phyloP scores from a whole-genome alignment of 2,888 invertebrate species.

The Pheosia gnoma region DNA sequence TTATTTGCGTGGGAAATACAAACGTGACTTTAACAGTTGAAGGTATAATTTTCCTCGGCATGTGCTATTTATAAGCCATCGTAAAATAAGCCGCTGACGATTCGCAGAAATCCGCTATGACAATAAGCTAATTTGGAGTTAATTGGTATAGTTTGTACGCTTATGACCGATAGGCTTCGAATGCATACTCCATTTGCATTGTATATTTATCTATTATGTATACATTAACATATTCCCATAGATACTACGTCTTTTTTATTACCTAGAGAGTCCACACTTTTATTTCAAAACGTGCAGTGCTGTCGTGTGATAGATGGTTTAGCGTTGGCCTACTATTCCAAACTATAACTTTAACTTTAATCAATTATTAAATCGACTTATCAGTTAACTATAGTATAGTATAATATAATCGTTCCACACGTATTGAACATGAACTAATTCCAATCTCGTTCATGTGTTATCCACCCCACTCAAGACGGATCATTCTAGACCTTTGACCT shows the following conservation, averaged over 20 bases:
- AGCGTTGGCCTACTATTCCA: too few relatives aligned
- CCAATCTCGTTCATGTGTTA: too few relatives aligned
- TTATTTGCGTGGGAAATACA: conserved; percentile 33
- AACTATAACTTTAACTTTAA: too few relatives aligned
- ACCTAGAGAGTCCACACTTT: too few relatives aligned
- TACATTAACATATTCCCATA: too few relatives aligned
- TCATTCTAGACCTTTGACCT: not conserved
- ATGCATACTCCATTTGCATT: not conserved
- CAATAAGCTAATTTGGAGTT: not conserved
- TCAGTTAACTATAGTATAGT: too few relatives aligned
- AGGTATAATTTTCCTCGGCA: conserved; percentile 17
- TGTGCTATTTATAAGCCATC: conserved; percentile 21
- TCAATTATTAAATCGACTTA: too few relatives aligned
- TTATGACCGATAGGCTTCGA: not conserved
- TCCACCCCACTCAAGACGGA: not conserved
- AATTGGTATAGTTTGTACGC: not conserved
- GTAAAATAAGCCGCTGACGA: not conserved
- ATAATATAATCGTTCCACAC: not conserved
- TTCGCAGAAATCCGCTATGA: not conserved
- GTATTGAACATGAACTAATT: not conserved
- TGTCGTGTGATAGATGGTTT: too few relatives aligned
- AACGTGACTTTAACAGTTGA: conserved; percentile 16
- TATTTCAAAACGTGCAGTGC: too few relatives aligned
- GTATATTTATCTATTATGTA: too few relatives aligned
- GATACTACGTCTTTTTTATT: too few relatives aligned